These are phyloP conservation scores for Limnephilus lunatus DNA, from an alignment of 2,888 invertebrate species.

Conservation along the genomic window DNA sequence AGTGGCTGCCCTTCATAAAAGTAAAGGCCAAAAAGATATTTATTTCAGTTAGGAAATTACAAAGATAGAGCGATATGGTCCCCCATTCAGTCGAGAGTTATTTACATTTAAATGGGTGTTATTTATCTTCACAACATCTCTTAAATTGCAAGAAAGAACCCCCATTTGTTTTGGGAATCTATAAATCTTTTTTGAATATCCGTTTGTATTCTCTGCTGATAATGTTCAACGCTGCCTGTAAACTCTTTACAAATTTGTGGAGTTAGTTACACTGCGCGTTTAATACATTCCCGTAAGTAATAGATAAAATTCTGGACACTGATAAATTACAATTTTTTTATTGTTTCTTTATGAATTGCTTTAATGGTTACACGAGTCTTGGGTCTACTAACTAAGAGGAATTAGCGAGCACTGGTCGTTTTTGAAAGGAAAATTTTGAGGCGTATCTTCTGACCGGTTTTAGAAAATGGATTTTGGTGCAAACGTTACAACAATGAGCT, in stretches of 20 bases:
- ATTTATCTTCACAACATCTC: slow-evolving; percentile 56
- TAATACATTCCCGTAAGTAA: neutral
- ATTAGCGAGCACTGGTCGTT: no score
- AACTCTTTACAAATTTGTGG: slow-evolving; percentile 29
- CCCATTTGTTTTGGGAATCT: slow-evolving; percentile 56
- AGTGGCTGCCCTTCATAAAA: slow-evolving; percentile 24
- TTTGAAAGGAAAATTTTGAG: no score
- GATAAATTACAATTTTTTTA: neutral
- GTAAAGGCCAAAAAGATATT: slow-evolving; percentile 23
- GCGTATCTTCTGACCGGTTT: no score
- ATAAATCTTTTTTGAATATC: slow-evolving; percentile 55
- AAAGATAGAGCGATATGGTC: slow-evolving; percentile 47
- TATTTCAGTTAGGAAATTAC: slow-evolving; percentile 49
- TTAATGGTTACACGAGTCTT: no score
- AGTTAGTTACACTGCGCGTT: neutral
- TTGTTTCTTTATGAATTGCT: neutral
- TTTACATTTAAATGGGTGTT: slow-evolving; percentile 62
- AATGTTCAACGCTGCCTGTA: neutral
- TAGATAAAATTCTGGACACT: neutral
- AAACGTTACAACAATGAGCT: no score
- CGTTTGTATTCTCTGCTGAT: slow-evolving; percentile 14
- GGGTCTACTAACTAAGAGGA: no score
- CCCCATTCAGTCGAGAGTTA: slow-evolving; percentile 49
- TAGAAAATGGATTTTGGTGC: no score
- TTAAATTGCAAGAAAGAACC: slow-evolving; percentile 54